Base-by-base conservation (phyloP, 2,888 invertebrate species). In the Drosophila cognata region DNA sequence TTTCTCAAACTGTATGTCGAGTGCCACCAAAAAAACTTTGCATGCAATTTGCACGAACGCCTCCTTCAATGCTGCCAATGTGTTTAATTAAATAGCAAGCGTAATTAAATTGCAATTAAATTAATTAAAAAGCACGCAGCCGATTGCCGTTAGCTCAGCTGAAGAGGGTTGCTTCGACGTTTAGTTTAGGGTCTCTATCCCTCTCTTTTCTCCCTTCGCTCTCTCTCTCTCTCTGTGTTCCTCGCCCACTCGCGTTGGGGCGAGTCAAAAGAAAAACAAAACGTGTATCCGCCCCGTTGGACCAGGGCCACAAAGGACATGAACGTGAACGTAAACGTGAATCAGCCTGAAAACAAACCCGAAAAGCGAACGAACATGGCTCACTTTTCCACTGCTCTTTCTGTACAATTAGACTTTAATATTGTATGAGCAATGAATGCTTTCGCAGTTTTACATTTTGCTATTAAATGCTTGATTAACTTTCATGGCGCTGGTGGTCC, bases 41-140 rank as follows among this genome's bases (percentile, higher is more conserved):
- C 90, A 88, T 88, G 86, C 89, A 81, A 84, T 85, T 82, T 71
- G 78, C 87, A 81, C 84, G 57, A 74, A 73, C 74, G 80, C 82
- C 71, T 82, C 62, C 64, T 77, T 78, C 60, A 71, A 7, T 8
- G 71, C 63, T 83, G 77, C 74, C 88, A 88, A 90, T 89, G 85
- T 86, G 82, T 88, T 91, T 90, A 89, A 91, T 90, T 91, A 91
- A 90, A 91, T 91, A 88, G 90, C 91, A 86, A 89, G 91, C 86
- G 91, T 91, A 90, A 90, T 90, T 90, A 90, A 91, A 91, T 90
- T 71, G 81, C 91, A 91, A 90, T 90, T 90, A 91, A 89, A 90
- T 91, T 91, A 91, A 91, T 91, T 91, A 91, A 88, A 86, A 90
- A 91, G 91, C 88, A 89, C 82, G 84, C 91, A 82, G 81, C 82